Evolutionary conservation across 2,888 invertebrate species (phyloP).

Genomic region (Gonocerus acuteangulatus): DNA sequence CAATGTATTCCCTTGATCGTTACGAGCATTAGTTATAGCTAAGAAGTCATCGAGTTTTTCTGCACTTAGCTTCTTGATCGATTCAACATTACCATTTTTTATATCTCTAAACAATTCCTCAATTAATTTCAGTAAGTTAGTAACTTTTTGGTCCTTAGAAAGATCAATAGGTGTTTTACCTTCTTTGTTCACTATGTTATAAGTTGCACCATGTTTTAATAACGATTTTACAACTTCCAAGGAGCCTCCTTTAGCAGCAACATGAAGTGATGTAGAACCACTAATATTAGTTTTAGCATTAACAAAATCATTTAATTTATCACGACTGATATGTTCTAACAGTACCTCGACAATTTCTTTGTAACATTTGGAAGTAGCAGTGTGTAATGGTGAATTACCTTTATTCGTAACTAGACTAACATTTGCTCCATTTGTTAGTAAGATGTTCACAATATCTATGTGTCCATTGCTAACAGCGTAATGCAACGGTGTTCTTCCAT

Average conservation of each 20-base stretch:
- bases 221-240: background rate
- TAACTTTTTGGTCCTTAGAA: background rate
- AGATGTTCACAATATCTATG: background rate
- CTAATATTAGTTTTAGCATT: background rate
- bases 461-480: background rate
- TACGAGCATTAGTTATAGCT: no score
- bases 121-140: background rate
- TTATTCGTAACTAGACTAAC: background rate
- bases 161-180: background rate
- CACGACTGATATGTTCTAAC: background rate
- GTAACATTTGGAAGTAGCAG: background rate
- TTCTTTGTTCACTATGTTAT: background rate
- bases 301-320: background rate
- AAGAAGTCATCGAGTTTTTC: background rate
- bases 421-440: background rate
- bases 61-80: background rate
- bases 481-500: background rate
- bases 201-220: background rate
- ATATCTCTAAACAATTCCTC: background rate
- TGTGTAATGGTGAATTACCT: background rate
- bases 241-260: conserved; percentile 3
- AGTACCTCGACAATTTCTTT: background rate
- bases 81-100: background rate
- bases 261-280: conserved; percentile 3
- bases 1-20: background rate